Conservation (phyloP, 2,888 invertebrate species). For the Tortricodes alternella region DNA sequence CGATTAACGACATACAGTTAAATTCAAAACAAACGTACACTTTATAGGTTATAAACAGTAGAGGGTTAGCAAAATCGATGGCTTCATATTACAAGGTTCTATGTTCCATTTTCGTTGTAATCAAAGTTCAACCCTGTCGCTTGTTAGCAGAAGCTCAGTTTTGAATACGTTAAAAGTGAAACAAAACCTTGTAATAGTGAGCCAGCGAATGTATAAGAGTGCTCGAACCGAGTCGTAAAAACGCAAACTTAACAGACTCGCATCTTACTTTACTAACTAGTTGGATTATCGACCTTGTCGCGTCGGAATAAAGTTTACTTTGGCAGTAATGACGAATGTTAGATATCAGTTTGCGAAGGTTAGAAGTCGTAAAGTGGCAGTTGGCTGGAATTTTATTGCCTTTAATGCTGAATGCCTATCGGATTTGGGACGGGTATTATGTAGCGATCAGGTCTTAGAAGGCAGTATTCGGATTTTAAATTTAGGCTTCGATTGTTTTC, state of each 20-base stretch:
- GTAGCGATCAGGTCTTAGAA: not conserved
- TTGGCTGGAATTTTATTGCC: slow-evolving; percentile 8
- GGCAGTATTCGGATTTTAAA: no score
- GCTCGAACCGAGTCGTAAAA: not conserved
- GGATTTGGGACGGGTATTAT: not conserved
- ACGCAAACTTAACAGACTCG: not conserved
- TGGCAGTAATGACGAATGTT: not conserved
- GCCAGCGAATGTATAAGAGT: slow-evolving; percentile 2
- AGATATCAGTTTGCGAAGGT: slow-evolving; percentile 6
- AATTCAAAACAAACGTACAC: slow-evolving; percentile 5
- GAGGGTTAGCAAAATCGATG: slow-evolving; percentile 5
- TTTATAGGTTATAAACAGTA: slow-evolving; percentile 12
- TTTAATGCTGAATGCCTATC: slow-evolving; percentile 8
- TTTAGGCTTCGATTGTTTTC: not conserved
- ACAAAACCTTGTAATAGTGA: no score
- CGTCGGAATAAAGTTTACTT: not conserved
- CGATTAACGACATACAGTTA: slow-evolving; percentile 1
- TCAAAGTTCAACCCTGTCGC: no score
- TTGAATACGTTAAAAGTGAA: no score
- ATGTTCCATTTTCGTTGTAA: no score
- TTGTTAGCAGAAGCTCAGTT: no score
- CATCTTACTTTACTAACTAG: not conserved
- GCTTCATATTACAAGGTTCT: no score
- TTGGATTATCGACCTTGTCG: not conserved
- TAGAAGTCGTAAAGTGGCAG: slow-evolving; percentile 2